Evolutionary conservation across 2,113 vertebrate species (phyloP), one percentile per base, ranked within the genome.

Genomic region (Mirza zaza): DNA sequence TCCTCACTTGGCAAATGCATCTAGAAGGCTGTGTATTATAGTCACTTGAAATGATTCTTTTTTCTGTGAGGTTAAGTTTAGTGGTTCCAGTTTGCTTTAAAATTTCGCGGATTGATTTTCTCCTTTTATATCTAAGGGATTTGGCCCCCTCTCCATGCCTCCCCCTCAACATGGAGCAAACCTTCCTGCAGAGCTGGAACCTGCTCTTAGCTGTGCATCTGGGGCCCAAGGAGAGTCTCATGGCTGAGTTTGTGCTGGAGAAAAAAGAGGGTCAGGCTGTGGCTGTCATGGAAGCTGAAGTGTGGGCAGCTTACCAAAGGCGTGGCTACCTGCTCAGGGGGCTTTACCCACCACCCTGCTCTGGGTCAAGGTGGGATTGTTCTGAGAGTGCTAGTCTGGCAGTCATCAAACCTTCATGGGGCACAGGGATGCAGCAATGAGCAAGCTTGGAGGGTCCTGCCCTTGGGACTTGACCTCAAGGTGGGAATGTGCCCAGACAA

Each of bases 1-100:
- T 1, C 10, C 55, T 6, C 5, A 1, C 18, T 59, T 9, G 27
- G 36, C 3, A 8, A 1, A n/a, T 4, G 0, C 6, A 3, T 8
- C 7, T 25, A 73, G 42, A 34, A 12, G 20, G 6, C 34, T 4
- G 1, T 27, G 6, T 1, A 0, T n/a, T 55, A 42, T 4, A 1
- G 6, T 39, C 48, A 3, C 71, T 23, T 1, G 5, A 61, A 32
- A 15, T 6, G 17, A 59, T 63, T 18, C 21, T 63, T 79, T 80
- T 21, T 61, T 59, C n/a, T 90, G 36, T 42, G 29, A 27, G 21
- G 6, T 52, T 82, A n/a, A 34, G n/a, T 20, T 77, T 34, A 45
- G 65, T 94, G 6, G 21, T 55, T 73, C 36, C 34, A 29, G 23
- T 77, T 85, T 86, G 67, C 57, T 89, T 50, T 76, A 48, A 39